Base-by-base conservation (phyloP, 1,140 invertebrate genomes). In the Cyclargus thomasi region DNA sequence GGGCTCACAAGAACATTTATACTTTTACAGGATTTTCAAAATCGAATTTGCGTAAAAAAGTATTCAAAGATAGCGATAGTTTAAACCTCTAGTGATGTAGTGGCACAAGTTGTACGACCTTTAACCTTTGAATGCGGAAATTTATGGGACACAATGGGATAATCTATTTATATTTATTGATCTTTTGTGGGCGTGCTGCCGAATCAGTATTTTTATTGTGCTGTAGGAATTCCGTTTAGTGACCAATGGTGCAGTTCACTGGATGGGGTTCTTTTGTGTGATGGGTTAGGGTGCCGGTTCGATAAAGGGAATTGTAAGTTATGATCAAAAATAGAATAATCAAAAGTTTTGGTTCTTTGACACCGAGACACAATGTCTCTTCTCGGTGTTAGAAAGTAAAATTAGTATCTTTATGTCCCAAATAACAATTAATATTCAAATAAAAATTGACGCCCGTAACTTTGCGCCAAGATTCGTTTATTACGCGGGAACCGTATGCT, bases 91-190 rank as follows among this genome's bases (percentile, higher is more conserved):
- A 47, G 39, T 47, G 39, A 47, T 47, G 39, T 47, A 47, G 4
- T 47, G 0, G 39, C 39, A 47, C 10, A 20, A 21, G 18, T 21
- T 59, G 21, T 59, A 18, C 18, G 10, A 20, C 55, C 55, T 59
- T 6, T 21, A 21, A 59, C 18, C 55, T 21, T 21, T 59, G 18
- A 10, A 55, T 20, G 53, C 53, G 53, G n/a, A 55, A 22, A 59
- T 59, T 59, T 59, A 59, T 20, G 55, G 10, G 20, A 59, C 55
- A 59, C 55, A 59, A 59, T 59, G 55, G 55, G 55, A 59, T 59
- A 59, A 59, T 59, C 55, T 59, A 59, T 59, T 21, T 59, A 59
- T 59, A 59, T 59, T 59, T 59, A 59, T 59, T 59, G 55, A 59
- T 59, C 39, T 47, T 59, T 20, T 20, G 55, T 57, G 55, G 55